Base-by-base conservation (phyloP, 2,888 invertebrate genomes). In the Plebejus argus region DNA sequence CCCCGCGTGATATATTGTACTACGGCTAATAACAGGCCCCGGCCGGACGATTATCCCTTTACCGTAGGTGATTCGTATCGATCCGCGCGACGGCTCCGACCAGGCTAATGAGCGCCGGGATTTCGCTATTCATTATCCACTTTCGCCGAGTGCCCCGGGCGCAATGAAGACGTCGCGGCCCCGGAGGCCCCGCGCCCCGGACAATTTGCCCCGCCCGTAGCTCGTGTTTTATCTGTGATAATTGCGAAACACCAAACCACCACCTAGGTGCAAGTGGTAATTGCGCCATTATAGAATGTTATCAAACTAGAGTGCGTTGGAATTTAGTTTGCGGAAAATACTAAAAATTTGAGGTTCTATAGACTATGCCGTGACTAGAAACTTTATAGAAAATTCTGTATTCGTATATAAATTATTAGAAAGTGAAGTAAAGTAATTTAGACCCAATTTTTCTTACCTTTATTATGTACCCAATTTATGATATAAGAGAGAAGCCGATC, bases 1-100 rank as follows among this genome's bases (percentile, higher is more conserved):
- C 91, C 87, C 89, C 87, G 86, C 90, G 93, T 93, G 93, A 93
- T 94, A 92, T 94, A 94, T 93, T 92, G 90, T 91, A 90, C 91
- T 89, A 88, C 89, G 87, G 88, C 91, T 94, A 93, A 93, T 93
- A 93, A 92, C 92, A 92, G 89, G 89, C 89, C 86, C 85, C 83
- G 87, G 85, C 85, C 85, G 88, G 87, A 86, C 86, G 92, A 92
- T 94, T 93, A 93, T 93, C 91, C 91, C 90, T 91, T 92, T 91
- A 89, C 90, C 87, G 87, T 90, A 91, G 91, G 91, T 91, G 92
- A 92, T 91, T 90, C 88, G 90, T 89, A 91, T 91, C 92, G 92
- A 92, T 90, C 88, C 89, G 81, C 84, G 88, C 91, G 90, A 90
- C 85, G 89, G 74, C 45, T 86, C 90, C 87, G 89, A 87, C 90